Conservation (phyloP, 2,797 vertebrate species). For the Alcedo atthis region DNA sequence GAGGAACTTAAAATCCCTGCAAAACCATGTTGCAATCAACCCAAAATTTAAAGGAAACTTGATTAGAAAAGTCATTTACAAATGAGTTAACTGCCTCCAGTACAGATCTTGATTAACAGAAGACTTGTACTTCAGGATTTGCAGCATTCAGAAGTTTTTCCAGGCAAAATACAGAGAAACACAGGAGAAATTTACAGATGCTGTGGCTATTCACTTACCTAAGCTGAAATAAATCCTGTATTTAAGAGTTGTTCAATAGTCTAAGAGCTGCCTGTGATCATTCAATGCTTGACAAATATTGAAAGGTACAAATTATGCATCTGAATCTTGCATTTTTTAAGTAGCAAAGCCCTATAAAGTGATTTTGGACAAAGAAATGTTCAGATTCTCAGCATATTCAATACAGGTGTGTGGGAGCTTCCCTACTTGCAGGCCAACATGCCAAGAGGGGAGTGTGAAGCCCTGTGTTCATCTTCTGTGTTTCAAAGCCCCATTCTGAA, state of each 20-base stretch:
- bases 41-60: background rate
- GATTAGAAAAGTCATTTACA: background rate
- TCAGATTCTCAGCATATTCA: background rate
- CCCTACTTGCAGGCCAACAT: background rate
- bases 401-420: background rate
- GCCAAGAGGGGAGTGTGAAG: background rate
- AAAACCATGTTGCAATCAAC: background rate
- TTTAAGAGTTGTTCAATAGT: background rate
- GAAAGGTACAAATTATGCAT: background rate
- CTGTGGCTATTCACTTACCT: background rate
- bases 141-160: background rate
- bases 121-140: background rate
- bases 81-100: background rate
- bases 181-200: background rate
- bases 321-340: background rate
- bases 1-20: background rate
- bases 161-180: background rate
- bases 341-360: background rate
- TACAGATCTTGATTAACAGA: background rate
- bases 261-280: background rate
- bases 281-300: background rate
- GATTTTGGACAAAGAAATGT: background rate
- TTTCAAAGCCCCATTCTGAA: background rate
- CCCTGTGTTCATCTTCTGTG: accelerated
- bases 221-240: background rate